Conservation (phyloP, 2,113 vertebrate species). For the Apeltes quadracus region DNA sequence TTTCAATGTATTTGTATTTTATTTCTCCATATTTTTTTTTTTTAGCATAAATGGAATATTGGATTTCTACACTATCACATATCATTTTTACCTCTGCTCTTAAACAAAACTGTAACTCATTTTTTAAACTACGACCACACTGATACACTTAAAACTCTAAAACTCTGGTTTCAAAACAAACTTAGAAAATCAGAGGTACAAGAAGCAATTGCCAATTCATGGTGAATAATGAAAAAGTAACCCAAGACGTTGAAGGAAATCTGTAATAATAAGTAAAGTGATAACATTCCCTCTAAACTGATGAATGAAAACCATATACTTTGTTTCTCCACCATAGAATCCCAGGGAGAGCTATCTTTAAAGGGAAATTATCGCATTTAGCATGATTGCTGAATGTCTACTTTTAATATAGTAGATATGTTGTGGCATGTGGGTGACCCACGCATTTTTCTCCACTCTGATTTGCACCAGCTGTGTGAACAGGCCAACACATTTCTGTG, state of each 20-base stretch:
- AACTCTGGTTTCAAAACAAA: too few species aligned
- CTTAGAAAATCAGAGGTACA: background rate
- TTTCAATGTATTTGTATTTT: background rate
- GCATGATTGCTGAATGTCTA: slow-evolving; percentile 51
- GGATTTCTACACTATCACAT: background rate
- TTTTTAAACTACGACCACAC: background rate
- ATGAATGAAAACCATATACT: slow-evolving; percentile 29
- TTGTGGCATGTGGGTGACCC: slow-evolving; percentile 64
- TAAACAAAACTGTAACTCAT: background rate
- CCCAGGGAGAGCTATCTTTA: slow-evolving; percentile 11
- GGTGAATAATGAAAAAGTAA: background rate
- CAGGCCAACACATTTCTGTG: slow-evolving; percentile 50
- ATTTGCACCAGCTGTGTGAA: slow-evolving; percentile 72
- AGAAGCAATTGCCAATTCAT: slow-evolving; percentile 9
- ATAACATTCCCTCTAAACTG: slow-evolving; percentile 30
- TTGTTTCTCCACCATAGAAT: slow-evolving; percentile 37
- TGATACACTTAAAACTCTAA: too few species aligned
- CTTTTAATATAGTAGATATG: slow-evolving; percentile 53
- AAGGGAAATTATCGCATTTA: slow-evolving; percentile 41
- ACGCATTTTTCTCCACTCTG: slow-evolving; percentile 50
- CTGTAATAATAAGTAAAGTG: background rate
- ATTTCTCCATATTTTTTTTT: too few species aligned
- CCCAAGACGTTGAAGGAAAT: background rate
- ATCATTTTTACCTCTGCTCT: background rate
- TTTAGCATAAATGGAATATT: background rate